A percentile compares a stretch with the other conserved stretches of the same genome.
Evolutionary conservation across 1,140 invertebrate genomes (phyloP).

Genomic region (Panagrolaimus sp.): DNA sequence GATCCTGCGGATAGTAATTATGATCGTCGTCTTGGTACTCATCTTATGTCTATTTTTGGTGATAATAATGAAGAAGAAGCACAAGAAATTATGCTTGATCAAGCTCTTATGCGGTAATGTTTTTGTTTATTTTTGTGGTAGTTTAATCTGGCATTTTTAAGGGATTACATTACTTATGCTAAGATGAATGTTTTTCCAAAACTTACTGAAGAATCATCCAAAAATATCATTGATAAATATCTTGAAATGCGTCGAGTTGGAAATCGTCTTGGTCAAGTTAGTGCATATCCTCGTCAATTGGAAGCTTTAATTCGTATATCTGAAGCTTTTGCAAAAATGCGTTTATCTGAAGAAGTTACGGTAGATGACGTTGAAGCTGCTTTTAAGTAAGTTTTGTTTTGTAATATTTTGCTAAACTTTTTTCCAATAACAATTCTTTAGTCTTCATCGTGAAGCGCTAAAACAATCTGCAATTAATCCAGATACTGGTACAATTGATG

Average conservation of each 20-base stretch:
- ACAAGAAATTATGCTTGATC: conserved; percentile 69
- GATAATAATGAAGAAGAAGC: conserved; percentile 65
- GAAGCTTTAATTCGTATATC: conserved; percentile 91
- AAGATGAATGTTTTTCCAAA: conserved; percentile 80
- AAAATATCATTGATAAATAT: conserved; percentile 81
- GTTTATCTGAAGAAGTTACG: conserved; percentile 75
- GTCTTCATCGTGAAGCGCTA: conserved; percentile 86
- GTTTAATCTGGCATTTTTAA: conserved; percentile 65
- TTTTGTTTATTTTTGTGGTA: conserved; percentile 7
- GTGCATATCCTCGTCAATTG: conserved; percentile 92
- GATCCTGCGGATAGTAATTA: conserved; percentile 91
- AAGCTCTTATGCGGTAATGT: conserved; percentile 61
- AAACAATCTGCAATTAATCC: conserved; percentile 97
- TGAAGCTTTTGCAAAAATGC: conserved; percentile 91
- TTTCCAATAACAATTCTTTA: conserved; percentile 56
- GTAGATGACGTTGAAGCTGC: conserved; percentile 89
- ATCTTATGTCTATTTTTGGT: conserved; percentile 66
- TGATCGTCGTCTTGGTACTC: conserved; percentile 79
- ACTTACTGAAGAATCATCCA: conserved; percentile 80
- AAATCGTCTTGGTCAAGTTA: conserved; percentile 79
- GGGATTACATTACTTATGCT: conserved; percentile 92
- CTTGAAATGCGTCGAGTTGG: conserved; percentile 90
- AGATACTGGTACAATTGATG: conserved; percentile 86
- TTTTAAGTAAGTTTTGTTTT: conserved; percentile 65
- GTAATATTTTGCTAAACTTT: neutral